These are phyloP conservation scores for Pheosia tremula DNA, from an alignment of 2,888 invertebrate genomes.

Conservation along the genomic window DNA sequence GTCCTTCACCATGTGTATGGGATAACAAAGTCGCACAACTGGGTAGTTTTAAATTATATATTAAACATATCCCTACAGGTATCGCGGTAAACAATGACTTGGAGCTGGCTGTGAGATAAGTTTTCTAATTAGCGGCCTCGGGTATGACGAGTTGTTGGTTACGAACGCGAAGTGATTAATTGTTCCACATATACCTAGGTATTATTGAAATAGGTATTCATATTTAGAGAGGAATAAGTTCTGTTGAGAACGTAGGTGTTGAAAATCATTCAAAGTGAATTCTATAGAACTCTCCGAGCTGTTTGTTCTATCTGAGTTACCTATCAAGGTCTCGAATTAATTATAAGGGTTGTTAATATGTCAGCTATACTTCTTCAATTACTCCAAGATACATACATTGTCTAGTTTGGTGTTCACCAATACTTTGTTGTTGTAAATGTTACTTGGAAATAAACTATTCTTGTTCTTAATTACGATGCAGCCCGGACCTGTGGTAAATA, in stretches of 20 bases:
- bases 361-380: no score
- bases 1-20: no score
- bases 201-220: not conserved
- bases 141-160: slow-evolving; percentile 31
- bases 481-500: no score
- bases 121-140: slow-evolving; percentile 48
- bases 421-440: no score
- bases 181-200: slow-evolving; percentile 13
- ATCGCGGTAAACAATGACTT: slow-evolving; percentile 47
- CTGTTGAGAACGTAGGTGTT: not conserved
- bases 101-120: slow-evolving; percentile 39
- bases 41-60: not conserved
- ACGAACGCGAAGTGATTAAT: slow-evolving; percentile 15
- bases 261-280: not conserved
- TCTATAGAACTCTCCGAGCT: not conserved
- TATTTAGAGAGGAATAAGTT: not conserved
- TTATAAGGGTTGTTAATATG: no score
- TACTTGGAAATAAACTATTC: no score
- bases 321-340: no score
- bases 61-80: slow-evolving; percentile 17
- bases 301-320: not conserved
- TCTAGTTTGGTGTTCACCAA: no score
- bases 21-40: not conserved
- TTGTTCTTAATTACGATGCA: no score
- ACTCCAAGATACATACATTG: no score